phyloP scores from a whole-genome alignment of 2,888 invertebrate species.

The Parapristionchus giblindavisi region DNA sequence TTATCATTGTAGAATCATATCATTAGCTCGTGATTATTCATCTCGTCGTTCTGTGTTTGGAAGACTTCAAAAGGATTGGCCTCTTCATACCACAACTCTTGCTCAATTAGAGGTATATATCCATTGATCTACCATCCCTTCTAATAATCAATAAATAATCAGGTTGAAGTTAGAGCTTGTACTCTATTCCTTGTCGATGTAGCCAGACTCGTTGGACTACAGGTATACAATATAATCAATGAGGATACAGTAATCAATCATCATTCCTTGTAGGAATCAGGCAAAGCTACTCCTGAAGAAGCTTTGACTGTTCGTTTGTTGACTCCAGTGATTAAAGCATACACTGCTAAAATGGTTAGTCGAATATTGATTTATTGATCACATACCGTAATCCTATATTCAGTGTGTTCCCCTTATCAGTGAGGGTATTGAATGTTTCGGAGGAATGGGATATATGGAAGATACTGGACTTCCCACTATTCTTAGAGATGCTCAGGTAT shows the following conservation, averaged over 20 bases:
- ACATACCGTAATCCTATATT: not conserved
- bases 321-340: conserved; percentile 75
- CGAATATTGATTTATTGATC: not conserved
- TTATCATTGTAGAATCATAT: conserved; percentile 71
- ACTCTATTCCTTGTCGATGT: conserved; percentile 72
- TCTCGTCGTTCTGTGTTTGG: conserved; percentile 73
- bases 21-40: conserved; percentile 74
- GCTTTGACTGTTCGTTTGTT: conserved; percentile 72
- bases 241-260: conserved; percentile 15
- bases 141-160: conserved; percentile 32
- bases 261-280: conserved; percentile 68
- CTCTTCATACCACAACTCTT: conserved; percentile 74
- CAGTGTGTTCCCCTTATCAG: conserved; percentile 72
- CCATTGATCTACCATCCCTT: not conserved
- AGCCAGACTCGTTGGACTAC: conserved; percentile 72
- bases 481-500: conserved; percentile 75
- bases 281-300: conserved; percentile 70
- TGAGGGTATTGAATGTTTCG: conserved; percentile 75
- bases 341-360: conserved; percentile 73
- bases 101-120: conserved; percentile 72
- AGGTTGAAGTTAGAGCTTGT: conserved; percentile 73
- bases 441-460: conserved; percentile 76
- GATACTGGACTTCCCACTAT: conserved; percentile 74
- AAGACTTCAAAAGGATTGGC: conserved; percentile 70
- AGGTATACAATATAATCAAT: conserved; percentile 40